A percentile compares a stretch with the other conserved stretches of the same genome.
Evolutionary conservation across 2,797 vertebrate genomes (phyloP).

Genomic region (Erethizon dorsatum): DNA sequence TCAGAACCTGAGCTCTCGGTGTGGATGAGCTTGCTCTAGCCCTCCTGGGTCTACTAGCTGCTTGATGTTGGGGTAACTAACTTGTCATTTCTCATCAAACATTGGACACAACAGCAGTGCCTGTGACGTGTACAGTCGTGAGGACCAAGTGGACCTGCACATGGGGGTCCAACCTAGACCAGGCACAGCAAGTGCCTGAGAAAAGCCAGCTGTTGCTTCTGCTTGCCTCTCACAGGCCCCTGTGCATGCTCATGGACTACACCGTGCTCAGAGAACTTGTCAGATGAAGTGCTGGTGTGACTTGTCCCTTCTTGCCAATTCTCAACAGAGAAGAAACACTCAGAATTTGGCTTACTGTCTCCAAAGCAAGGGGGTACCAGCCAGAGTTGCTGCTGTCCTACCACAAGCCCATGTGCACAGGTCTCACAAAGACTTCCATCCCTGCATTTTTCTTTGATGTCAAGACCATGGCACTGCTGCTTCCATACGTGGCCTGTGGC

Average conservation of each 20-base stretch:
- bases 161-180: background rate
- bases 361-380: background rate
- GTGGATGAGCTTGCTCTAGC: rapidly evolving
- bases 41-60: background rate
- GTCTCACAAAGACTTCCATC: background rate
- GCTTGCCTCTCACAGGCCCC: background rate
- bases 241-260: background rate
- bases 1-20: too few relatives aligned
- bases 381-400: background rate
- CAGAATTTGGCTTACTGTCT: background rate
- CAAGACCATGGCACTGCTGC: rapidly evolving
- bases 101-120: too few relatives aligned
- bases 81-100: rapidly evolving
- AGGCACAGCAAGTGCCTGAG: background rate
- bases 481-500: rapidly evolving
- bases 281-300: background rate
- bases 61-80: background rate
- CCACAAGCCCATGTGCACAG: background rate
- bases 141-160: background rate
- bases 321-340: background rate
- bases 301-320: background rate
- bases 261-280: background rate
- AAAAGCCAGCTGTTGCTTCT: background rate
- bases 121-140: background rate
- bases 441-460: background rate